Evolutionary conservation across 1,140 invertebrate genomes (phyloP), one percentile per base, ranked within the genome.

Genomic region (Latrodectus geometricus): DNA sequence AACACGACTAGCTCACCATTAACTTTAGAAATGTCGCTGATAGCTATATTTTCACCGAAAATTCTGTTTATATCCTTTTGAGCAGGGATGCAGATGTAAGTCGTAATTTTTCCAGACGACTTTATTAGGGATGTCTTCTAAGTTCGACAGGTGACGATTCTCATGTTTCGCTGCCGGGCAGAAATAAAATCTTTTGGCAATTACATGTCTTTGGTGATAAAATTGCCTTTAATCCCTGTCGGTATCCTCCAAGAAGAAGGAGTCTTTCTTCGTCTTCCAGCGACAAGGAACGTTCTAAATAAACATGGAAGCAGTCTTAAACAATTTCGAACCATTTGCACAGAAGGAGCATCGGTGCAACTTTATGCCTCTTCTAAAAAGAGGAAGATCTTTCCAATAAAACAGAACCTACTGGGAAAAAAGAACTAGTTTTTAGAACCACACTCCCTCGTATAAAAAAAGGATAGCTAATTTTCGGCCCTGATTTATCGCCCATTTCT

Each of bases 381-480:
- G n/a, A 23, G 35, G 12, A 20, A 11, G n/a, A 56, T 21, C 49
- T 48, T 61, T 8, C 35, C 12, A 76, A 54, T 76, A 76, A 76
- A 21, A 76, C 14, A 56, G 50, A n/a, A 61, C 54, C 20, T 17
- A 17, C 8, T 56, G 52, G 74, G 50, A 21, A 54, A n/a, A 52
- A 48, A 15, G n/a, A 20, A 54, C 50, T 17, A 20, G 9, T 76
- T 76, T 76, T 76, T 21, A 76, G 74, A 48, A 50, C 74, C 21
- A 14, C 52, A 54, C 74, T n/a, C n/a, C n/a, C n/a, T 50, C 23
- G 20, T 76, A 76, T 76, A 76, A 76, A 73, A 35, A 74, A 20
- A 49, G 74, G 74, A 76, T 76, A 76, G 74, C 74, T 76, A 76
- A 76, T 76, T 76, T 76, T 76, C 74, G 74, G 8, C 74, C 15